These are phyloP conservation scores for Apodemia duryi DNA, from an alignment of 2,888 invertebrate genomes.

Conservation along the genomic window DNA sequence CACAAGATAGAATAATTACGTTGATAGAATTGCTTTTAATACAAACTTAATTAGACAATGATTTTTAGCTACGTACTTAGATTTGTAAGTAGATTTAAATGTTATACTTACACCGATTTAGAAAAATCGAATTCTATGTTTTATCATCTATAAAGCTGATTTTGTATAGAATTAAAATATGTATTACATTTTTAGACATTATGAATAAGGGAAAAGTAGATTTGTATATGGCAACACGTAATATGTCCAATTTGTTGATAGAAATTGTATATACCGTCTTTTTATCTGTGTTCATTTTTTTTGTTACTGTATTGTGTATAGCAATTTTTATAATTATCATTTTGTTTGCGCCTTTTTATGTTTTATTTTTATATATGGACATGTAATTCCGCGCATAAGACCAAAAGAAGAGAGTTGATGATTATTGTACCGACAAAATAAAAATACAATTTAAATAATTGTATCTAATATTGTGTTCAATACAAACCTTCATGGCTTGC, in stretches of 20 bases:
- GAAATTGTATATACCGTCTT: slow-evolving; percentile 11
- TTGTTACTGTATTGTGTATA: neutral
- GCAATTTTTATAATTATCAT: neutral
- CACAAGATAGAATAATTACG: slow-evolving; percentile 44
- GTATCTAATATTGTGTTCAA: neutral
- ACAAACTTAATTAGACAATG: slow-evolving; percentile 15
- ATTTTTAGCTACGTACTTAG: slow-evolving; percentile 12
- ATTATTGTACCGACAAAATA: neutral
- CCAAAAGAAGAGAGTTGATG: neutral
- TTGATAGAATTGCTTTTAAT: slow-evolving; percentile 28
- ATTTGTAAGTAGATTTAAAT: slow-evolving; percentile 3
- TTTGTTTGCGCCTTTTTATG: slow-evolving; percentile 3
- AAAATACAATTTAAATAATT: neutral
- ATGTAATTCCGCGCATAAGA: neutral
- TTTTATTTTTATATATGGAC: neutral
- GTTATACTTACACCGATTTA: slow-evolving; percentile 5
- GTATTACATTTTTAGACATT: neutral
- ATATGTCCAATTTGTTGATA: slow-evolving; percentile 11
- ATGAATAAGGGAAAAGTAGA: slow-evolving; percentile 4
- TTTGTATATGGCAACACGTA: slow-evolving; percentile 16
- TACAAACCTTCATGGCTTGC: neutral
- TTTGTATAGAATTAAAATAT: slow-evolving; percentile 1
- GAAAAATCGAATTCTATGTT: neutral
- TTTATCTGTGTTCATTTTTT: slow-evolving; percentile 14
- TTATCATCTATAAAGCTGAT: slow-evolving; percentile 9